Conservation (phyloP, 1,140 invertebrate species). For the Tenebrio molitor region DNA sequence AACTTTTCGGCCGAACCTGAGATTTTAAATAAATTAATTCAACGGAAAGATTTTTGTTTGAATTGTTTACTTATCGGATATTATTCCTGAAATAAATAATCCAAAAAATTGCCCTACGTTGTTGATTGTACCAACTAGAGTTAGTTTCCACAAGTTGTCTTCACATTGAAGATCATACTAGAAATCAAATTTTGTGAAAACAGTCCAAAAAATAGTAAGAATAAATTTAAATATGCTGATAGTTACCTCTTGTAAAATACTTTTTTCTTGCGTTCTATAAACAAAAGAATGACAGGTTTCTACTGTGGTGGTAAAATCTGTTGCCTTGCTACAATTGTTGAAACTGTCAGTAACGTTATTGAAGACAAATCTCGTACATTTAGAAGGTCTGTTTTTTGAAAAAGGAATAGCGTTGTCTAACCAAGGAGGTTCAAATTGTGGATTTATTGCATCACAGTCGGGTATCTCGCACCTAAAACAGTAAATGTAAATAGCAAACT, state of each 20-base stretch:
- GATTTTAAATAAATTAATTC: no score
- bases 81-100: slow-evolving; percentile 75
- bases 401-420: slow-evolving; percentile 69
- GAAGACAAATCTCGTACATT: slow-evolving; percentile 67
- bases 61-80: slow-evolving; percentile 74
- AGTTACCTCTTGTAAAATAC: slow-evolving; percentile 63
- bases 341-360: slow-evolving; percentile 66
- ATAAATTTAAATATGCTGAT: not conserved
- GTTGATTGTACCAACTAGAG: slow-evolving; percentile 79
- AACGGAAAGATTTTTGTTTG: slow-evolving; percentile 5
- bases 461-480: slow-evolving; percentile 74
- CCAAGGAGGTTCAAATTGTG: slow-evolving; percentile 69
- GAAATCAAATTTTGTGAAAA: slow-evolving; percentile 39
- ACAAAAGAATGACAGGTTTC: slow-evolving; percentile 67
- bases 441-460: slow-evolving; percentile 69
- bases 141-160: slow-evolving; percentile 78
- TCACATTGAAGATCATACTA: slow-evolving; percentile 73
- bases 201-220: no score
- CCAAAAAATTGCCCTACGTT: slow-evolving; percentile 80
- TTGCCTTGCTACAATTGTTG: slow-evolving; percentile 52
- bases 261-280: slow-evolving; percentile 67
- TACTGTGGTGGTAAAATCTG: slow-evolving; percentile 27
- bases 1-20: slow-evolving; percentile 75
- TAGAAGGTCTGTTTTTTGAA: slow-evolving; percentile 65
- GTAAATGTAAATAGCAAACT: not conserved